phyloP scores from a whole-genome alignment of 2,113 vertebrate genomes.

The Aviceda subcristata region DNA sequence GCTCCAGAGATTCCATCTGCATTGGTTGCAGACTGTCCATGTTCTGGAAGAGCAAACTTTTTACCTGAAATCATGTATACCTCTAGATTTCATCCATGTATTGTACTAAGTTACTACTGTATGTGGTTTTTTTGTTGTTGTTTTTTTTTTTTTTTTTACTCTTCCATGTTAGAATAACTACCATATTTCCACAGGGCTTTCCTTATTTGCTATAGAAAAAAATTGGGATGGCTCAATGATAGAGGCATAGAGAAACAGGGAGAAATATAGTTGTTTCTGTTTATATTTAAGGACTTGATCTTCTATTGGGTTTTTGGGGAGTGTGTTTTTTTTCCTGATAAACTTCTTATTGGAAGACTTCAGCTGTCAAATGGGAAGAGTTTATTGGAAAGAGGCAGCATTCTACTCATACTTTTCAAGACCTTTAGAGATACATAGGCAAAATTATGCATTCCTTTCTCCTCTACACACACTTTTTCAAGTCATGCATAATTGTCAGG shows the following conservation, averaged over 20 bases:
- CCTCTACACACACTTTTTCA: background rate
- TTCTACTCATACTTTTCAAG: background rate
- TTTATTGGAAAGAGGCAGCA: background rate
- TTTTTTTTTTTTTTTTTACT: background rate
- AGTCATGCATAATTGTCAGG: background rate
- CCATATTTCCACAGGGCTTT: background rate
- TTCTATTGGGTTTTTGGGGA: background rate
- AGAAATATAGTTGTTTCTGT: background rate
- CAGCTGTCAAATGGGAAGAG: background rate
- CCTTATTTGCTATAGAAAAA: background rate
- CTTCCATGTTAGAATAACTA: background rate
- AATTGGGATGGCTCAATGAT: background rate
- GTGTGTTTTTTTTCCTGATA: background rate
- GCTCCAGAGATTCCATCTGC: background rate
- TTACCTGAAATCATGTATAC: background rate
- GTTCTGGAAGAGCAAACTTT: background rate
- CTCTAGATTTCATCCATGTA: background rate
- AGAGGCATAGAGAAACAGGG: background rate
- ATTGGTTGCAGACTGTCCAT: background rate
- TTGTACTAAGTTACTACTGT: background rate
- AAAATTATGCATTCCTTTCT: background rate
- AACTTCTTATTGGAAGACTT: background rate
- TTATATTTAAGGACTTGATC: background rate
- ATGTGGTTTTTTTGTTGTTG: too few relatives aligned
- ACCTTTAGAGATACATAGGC: background rate